Percentiles rank a stretch among this genome's conserved stretches.
Evolutionary conservation across 2,888 invertebrate genomes (phyloP).

Genomic region (Dryococelus australis): DNA sequence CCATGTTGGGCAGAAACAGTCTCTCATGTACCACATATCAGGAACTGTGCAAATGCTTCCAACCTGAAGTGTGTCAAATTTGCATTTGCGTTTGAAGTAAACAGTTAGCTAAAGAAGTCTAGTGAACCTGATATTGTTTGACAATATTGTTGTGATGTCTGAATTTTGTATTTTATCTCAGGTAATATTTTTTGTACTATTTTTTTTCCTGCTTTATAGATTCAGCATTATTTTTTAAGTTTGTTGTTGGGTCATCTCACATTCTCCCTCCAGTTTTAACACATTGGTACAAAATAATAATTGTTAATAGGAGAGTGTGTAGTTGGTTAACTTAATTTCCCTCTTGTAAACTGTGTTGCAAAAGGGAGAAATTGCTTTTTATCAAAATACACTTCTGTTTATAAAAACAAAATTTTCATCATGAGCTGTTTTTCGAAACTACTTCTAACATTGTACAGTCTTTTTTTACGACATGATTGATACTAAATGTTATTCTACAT

Average conservation of each 20-base stretch:
- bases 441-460: too few relatives aligned
- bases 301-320: not conserved
- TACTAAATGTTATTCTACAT: not conserved
- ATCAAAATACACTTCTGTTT: too few relatives aligned
- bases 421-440: too few relatives aligned
- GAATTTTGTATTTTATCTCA: not conserved
- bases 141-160: conserved; percentile 1
- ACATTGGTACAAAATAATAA: not conserved
- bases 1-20: not conserved
- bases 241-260: not conserved
- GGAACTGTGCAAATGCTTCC: not conserved
- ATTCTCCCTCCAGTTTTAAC: not conserved
- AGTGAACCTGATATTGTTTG: not conserved
- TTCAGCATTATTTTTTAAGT: not conserved
- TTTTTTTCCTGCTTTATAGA: not conserved
- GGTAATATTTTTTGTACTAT: not conserved
- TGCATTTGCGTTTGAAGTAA: not conserved
- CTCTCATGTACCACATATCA: not conserved
- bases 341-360: not conserved
- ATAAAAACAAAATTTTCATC: not conserved
- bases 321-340: not conserved
- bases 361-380: too few relatives aligned
- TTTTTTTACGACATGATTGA: not conserved
- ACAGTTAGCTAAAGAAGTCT: not conserved
- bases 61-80: not conserved